phyloP scores from a whole-genome alignment of 2,888 invertebrate genomes.

The Erannis defoliaria region DNA sequence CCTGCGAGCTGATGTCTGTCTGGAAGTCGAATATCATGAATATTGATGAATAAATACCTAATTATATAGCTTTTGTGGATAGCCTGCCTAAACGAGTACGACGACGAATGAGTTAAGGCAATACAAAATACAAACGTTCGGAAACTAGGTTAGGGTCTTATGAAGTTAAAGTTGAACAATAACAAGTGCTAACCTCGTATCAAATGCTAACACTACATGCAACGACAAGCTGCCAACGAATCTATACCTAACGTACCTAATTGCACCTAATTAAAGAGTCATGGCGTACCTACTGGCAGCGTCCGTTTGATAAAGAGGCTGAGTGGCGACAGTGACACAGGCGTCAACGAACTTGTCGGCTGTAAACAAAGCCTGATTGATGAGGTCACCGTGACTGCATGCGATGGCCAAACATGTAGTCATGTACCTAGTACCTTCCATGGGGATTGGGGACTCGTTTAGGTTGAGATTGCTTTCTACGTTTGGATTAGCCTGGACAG shows the following conservation, averaged over 20 bases:
- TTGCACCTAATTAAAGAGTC: conserved; percentile 1
- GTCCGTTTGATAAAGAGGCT: conserved; percentile 10
- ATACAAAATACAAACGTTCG: no score
- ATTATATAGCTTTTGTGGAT: no score
- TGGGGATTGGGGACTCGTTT: background rate
- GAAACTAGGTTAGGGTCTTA: no score
- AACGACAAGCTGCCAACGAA: background rate
- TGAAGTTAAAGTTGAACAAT: no score
- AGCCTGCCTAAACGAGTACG: no score
- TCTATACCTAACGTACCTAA: background rate
- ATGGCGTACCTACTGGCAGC: conserved; percentile 8
- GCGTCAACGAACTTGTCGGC: conserved; percentile 55
- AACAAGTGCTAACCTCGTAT: background rate
- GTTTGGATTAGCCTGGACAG: no score
- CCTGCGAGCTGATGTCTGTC: no score
- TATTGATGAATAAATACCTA: no score
- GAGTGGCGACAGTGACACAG: conserved; percentile 15
- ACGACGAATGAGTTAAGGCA: no score
- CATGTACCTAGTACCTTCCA: conserved; percentile 20
- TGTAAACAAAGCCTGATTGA: conserved; percentile 53
- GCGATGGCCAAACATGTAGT: conserved; percentile 33
- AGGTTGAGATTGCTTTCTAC: background rate
- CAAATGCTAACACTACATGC: no score
- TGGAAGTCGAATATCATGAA: no score
- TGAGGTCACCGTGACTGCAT: conserved; percentile 46